Conservation (phyloP, 2,888 invertebrate species). For the Drosophila suboccidentalis region DNA sequence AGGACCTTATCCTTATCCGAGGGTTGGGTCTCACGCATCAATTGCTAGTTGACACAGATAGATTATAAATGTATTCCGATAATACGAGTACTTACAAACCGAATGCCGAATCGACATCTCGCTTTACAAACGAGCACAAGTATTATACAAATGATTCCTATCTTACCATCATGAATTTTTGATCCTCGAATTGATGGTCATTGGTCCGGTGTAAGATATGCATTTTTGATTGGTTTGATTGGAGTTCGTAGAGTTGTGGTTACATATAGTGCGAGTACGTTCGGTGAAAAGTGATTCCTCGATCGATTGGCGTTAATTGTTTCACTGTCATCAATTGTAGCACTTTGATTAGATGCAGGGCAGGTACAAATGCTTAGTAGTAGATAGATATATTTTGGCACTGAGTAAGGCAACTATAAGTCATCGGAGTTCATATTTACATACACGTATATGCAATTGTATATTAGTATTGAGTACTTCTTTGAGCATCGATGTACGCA, state of each 20-base stretch:
- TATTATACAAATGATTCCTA: neutral
- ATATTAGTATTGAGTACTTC: constrained; percentile 31
- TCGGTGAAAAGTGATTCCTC: constrained; percentile 15
- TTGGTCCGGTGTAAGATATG: constrained; percentile 85
- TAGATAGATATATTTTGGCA: constrained; percentile 69
- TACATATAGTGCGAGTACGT: constrained; percentile 48
- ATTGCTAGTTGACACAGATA: constrained; percentile 17
- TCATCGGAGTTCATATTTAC: constrained; percentile 40
- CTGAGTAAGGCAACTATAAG: constrained; percentile 74
- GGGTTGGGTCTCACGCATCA: constrained; percentile 9
- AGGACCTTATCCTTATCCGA: constrained; percentile 8
- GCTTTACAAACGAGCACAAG: neutral
- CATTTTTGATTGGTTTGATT: constrained; percentile 68
- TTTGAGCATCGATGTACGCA: constrained; percentile 3
- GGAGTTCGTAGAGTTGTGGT: constrained; percentile 17
- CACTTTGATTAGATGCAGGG: constrained; percentile 49
- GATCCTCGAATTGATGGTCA: constrained; percentile 86
- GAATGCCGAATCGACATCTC: neutral
- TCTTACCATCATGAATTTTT: constrained; percentile 86
- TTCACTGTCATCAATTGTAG: constrained; percentile 38
- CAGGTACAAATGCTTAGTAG: constrained; percentile 72
- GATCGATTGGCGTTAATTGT: constrained; percentile 14
- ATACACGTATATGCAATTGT: constrained; percentile 13
- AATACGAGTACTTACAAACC: neutral
- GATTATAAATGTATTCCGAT: neutral